Evolutionary conservation across 2,113 vertebrate genomes (phyloP), one percentile per base, ranked within the genome.

Genomic region (Gorsachius goisagi): DNA sequence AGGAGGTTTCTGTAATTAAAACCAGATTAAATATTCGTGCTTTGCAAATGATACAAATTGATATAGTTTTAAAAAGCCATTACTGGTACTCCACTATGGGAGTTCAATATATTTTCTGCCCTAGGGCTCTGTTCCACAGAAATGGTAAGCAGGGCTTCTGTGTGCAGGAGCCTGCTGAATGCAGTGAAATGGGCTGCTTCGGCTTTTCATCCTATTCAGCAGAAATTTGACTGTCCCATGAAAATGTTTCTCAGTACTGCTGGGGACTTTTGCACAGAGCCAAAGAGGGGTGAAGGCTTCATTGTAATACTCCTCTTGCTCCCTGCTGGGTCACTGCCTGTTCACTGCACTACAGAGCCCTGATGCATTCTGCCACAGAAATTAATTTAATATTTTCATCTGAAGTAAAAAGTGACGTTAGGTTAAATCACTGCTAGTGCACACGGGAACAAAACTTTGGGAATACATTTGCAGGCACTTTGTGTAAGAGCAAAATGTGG

Each of bases 81-180:
- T 93, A 75, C 37, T 63, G 49, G 49, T 45, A 81, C 35, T 94
- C 60, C 68, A 50, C 82, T 87, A 58, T 33, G 71, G 79, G 73
- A 93, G 87, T 81, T 97, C 88, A 92, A 78, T 94, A 12, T 88
- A 75, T 97, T 94, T 93, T 90, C 90, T 82, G 88, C 89, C 87
- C 58, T 53, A 53, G 66, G 95, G 89, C 87, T 96, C 85, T 95
- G 85, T 86, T 96, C 81, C 91, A 90, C 78, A 77, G 59, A 93
- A 92, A 95, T 59, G 81, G 87, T 93, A 88, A 93, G 69, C 75
- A 92, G 60, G 49, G 45, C 58, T 94, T 95, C 62, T 81, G 17
- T 67, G 75, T 86, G 68, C 67, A 85, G 83, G 37, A 94, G 90
- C 88, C 83, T 95, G 85, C 83, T 96, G 94, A 93, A 96, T 69